Evolutionary conservation across 2,113 vertebrate species (phyloP).

Genomic region (Paramisgurnus dabryanus): DNA sequence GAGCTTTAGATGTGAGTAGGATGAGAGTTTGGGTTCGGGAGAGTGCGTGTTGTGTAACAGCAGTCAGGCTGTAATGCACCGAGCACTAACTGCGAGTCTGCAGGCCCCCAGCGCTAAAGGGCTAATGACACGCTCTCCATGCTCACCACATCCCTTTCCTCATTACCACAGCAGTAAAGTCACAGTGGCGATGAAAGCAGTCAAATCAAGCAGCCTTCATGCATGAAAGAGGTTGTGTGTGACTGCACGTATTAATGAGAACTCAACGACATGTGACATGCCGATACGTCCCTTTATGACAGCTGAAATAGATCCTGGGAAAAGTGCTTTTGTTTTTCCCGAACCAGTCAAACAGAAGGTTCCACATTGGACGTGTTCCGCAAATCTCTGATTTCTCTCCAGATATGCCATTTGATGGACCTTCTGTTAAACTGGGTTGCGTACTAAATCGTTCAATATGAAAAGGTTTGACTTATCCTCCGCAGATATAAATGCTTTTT

Average conservation of each 20-base stretch:
- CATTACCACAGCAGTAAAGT: conserved; percentile 8
- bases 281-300: conserved; percentile 9
- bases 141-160: conserved; percentile 14
- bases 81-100: conserved; percentile 1
- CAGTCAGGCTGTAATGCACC: conserved; percentile 6
- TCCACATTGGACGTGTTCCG: not conserved
- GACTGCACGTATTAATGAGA: conserved; percentile 1
- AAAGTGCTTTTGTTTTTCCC: not conserved
- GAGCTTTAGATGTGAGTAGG: conserved; percentile 43
- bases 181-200: conserved; percentile 15
- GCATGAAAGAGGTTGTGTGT: conserved; percentile 1
- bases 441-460: not conserved
- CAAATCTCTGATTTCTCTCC: not conserved
- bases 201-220: conserved; percentile 7
- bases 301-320: conserved; percentile 6
- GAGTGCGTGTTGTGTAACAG: conserved; percentile 48
- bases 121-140: conserved; percentile 13
- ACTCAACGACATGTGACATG: not conserved
- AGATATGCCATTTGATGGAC: not conserved
- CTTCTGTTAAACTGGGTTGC: not conserved
- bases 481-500: not conserved
- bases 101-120: conserved; percentile 21
- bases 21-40: conserved; percentile 43
- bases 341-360: not conserved
- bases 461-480: not conserved